Percentiles rank a stretch among this genome's conserved stretches.
Conservation (phyloP, 1,140 invertebrate species). For the Neomicropteryx cornuta region DNA sequence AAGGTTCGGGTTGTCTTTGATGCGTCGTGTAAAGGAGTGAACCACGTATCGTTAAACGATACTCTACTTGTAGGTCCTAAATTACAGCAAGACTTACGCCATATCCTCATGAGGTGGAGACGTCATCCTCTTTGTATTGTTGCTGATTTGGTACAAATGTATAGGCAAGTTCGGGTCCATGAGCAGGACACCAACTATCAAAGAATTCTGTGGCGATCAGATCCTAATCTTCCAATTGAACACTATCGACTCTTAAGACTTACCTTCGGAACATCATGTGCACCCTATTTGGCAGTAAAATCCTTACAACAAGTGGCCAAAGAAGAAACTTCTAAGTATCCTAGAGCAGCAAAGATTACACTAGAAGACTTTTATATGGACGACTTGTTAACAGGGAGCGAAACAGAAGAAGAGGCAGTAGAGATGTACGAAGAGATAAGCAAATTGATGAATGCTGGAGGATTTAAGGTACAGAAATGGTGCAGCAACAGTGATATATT, state of each 20-base stretch:
- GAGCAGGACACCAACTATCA: slow-evolving; percentile 14
- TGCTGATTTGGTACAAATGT: slow-evolving; percentile 24
- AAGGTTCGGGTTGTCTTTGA: slow-evolving; percentile 22
- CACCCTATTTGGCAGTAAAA: too few relatives aligned
- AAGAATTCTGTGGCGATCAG: slow-evolving; percentile 22
- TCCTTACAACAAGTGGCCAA: slow-evolving; percentile 19
- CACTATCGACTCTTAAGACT: slow-evolving; percentile 10
- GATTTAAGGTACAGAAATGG: slow-evolving; percentile 13
- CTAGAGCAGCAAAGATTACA: slow-evolving; percentile 13
- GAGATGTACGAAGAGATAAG: slow-evolving; percentile 8
- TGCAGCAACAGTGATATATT: slow-evolving; percentile 7
- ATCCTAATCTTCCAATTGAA: too few relatives aligned
- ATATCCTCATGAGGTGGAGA: slow-evolving; percentile 21
- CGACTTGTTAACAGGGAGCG: slow-evolving; percentile 22
- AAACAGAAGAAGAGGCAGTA: slow-evolving; percentile 17
- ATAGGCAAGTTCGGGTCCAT: slow-evolving; percentile 15
- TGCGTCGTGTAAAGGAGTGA: slow-evolving; percentile 22
- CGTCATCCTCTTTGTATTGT: slow-evolving; percentile 16
- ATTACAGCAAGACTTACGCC: slow-evolving; percentile 20
- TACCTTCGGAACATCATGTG: too few relatives aligned
- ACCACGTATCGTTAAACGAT: slow-evolving; percentile 28
- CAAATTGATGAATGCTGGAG: slow-evolving; percentile 5
- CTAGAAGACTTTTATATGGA: slow-evolving; percentile 23
- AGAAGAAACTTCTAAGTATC: slow-evolving; percentile 14
- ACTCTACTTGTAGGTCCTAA: slow-evolving; percentile 23